Evolutionary conservation across 2,113 vertebrate species (phyloP), one percentile per base, ranked within the genome.

Genomic region (Saguinus midas): DNA sequence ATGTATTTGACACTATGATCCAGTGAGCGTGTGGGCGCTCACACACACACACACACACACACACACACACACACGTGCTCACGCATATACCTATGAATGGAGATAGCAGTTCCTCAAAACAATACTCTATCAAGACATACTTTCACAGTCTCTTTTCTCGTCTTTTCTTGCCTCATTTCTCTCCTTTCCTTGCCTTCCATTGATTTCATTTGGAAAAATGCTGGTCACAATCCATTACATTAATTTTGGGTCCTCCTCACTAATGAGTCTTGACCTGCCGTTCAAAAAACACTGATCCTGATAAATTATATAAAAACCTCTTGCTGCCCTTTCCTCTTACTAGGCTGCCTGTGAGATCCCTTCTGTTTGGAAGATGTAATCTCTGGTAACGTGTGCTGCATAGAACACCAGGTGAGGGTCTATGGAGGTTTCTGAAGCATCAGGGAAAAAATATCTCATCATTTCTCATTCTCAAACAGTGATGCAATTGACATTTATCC

Each of bases 151-250:
- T 87, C 25, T 27, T 45, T 61, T 87, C 40, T 64, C 25, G 11
- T 29, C 68, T 58, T 5, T 2, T 76, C 57, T n/a, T 6, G 0
- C 40, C 58, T 75, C 0, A 0, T 48, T 52, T 84, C 16, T 80
- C 45, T 88, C 37, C 23, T 90, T 75, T 10, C 2, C n/a, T 92
- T 81, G 16, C 20, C n/a, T 68, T 87, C 17, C 14, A 6, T 61
- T n/a, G 20, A 11, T 64, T 91, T 72, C 13, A 3, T 37, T 85
- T 48, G n/a, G 84, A 81, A 64, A 96, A 87, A 91, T 58, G 61
- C 90, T 64, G 35, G 68, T 94, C 84, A 90, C 68, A 96, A n/a
- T 29, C 21, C 52, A n/a, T n/a, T 64, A 23, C 80, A 93, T 12
- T 73, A 87, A 64, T 91, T 76, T 79, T 75, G 87, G 27, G 61